Conservation (phyloP, 2,888 invertebrate species). For the Calliphora vomitoria region DNA sequence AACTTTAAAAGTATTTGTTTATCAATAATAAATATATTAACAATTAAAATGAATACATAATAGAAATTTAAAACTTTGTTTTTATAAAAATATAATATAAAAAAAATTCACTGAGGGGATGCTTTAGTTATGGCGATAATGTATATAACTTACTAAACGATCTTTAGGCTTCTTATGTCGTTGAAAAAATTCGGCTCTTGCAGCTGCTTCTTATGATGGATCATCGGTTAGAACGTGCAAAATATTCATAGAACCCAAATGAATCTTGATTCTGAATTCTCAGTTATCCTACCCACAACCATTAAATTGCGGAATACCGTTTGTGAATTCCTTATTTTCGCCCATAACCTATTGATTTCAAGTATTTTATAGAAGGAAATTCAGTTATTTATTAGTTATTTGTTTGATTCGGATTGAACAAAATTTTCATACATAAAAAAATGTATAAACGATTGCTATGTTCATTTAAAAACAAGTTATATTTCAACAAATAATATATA, state of each 20-base stretch:
- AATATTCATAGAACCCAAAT: slow-evolving; percentile 33
- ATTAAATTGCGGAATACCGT: slow-evolving; percentile 32
- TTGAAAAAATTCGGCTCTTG: slow-evolving; percentile 29
- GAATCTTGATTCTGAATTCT: slow-evolving; percentile 37
- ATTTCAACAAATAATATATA: too few relatives aligned
- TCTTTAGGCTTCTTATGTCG: slow-evolving; percentile 44
- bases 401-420: neutral
- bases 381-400: neutral
- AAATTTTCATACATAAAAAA: neutral
- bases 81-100: too few relatives aligned
- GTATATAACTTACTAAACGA: slow-evolving; percentile 18
- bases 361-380: neutral
- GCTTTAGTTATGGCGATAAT: neutral
- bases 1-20: too few relatives aligned
- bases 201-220: slow-evolving; percentile 18
- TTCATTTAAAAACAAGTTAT: neutral
- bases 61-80: too few relatives aligned
- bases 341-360: slow-evolving; percentile 36
- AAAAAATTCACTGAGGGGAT: too few relatives aligned
- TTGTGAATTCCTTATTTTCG: slow-evolving; percentile 34
- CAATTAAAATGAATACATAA: too few relatives aligned
- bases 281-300: slow-evolving; percentile 45
- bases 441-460: neutral
- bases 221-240: slow-evolving; percentile 55
- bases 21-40: too few relatives aligned